Evolutionary conservation across 1,140 invertebrate genomes (phyloP), one percentile per base, ranked within the genome.

Genomic region (Phymastichus coffea): DNA sequence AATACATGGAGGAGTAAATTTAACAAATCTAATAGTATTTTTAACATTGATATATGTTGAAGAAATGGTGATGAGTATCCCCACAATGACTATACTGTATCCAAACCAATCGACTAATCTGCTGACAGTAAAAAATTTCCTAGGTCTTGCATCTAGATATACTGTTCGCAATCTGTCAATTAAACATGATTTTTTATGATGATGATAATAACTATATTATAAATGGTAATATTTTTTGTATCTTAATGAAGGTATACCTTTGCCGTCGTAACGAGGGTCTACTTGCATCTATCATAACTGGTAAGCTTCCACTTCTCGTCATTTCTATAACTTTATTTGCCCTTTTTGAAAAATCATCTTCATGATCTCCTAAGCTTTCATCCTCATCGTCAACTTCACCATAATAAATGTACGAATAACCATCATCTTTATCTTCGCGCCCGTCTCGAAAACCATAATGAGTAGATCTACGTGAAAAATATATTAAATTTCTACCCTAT

Each of bases 1-100:
- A 30, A 88, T 81, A 73, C 86, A 88, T 19, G 87, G 85, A 17
- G 84, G 82, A 3, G 81, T 81, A 64, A 87, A 87, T 44, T 79
- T 79, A 0, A 85, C 84, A 33, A 81, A 85, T 30, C 66, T 71
- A 33, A 85, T 79, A 1, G 83, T 83, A 68, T 85, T 84, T 44
- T 72, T 74, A 63, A 87, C 76, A 72, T 85, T 88, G 0, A 85
- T 81, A 65, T 85, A 88, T 12, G 85, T 86, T 0, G 85, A 83
- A 0, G 83, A 75, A 4, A 82, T 33, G 0, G 86, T 87, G 2
- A 84, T 81, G 0, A 74, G 4, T n/a, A 85, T 65, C 19, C 86
- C 85, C 58, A 85, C 69, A 1, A 79, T n/a, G 65, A 85, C 78
- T 1, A 85, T 78, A 2, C 78, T 66, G 22, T 79, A 72, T 12